phyloP scores from a whole-genome alignment of 2,113 vertebrate species.

The Clinocottus analis region DNA sequence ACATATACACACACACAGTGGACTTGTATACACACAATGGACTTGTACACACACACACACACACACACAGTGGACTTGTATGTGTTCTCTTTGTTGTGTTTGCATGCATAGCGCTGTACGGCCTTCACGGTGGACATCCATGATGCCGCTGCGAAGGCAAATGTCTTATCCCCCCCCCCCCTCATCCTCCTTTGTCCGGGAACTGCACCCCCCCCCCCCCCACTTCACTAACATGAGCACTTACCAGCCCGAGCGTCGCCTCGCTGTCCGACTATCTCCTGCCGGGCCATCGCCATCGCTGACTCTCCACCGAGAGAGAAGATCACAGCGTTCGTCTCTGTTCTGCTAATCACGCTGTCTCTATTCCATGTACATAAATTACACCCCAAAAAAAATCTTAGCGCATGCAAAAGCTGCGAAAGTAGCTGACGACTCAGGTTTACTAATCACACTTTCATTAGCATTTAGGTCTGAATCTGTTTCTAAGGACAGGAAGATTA shows the following conservation, averaged over 20 bases:
- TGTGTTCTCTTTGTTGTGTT: conserved; percentile 45
- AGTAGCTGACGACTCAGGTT: conserved; percentile 76
- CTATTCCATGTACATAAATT: conserved; percentile 65
- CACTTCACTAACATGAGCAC: conserved; percentile 34
- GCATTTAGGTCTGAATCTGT: conserved; percentile 48
- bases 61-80: background rate
- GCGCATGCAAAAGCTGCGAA: conserved; percentile 52
- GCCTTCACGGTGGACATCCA: conserved; percentile 8
- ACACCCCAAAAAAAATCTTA: too few species aligned
- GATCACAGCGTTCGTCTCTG: conserved; percentile 73
- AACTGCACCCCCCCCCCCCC: conserved; percentile 40
- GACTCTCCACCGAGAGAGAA: conserved; percentile 59
- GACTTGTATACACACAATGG: background rate
- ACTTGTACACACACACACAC: conserved; percentile 16
- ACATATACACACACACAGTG: too few species aligned
- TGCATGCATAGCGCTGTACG: conserved; percentile 26
- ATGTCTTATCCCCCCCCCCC: conserved; percentile 41
- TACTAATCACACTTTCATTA: conserved; percentile 78
- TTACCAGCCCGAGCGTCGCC: conserved; percentile 15
- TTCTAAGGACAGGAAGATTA: conserved; percentile 15
- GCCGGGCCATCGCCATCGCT: conserved; percentile 40
- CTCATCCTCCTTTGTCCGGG: conserved; percentile 48
- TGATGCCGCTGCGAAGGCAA: conserved; percentile 30
- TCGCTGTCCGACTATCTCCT: conserved; percentile 58
- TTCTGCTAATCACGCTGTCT: conserved; percentile 71